Conservation (phyloP, 2,797 vertebrate species). For the Podarcis lilfordi region DNA sequence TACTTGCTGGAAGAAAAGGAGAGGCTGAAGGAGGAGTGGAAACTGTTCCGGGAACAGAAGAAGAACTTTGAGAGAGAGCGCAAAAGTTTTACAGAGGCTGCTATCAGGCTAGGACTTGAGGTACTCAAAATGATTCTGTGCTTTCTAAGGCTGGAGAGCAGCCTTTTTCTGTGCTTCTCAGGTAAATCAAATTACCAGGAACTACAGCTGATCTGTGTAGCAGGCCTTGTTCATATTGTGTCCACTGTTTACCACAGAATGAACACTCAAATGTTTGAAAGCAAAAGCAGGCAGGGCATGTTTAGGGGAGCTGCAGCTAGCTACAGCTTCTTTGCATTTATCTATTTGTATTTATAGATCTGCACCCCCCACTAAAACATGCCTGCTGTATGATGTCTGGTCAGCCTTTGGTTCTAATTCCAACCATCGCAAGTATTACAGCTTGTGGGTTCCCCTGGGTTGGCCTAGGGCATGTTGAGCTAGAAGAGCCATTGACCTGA, state of each 20-base stretch:
- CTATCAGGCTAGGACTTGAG: constrained; percentile 94
- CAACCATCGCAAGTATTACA: not conserved
- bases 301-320: not conserved
- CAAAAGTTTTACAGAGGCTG: constrained; percentile 94
- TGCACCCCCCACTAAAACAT: no score
- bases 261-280: not conserved
- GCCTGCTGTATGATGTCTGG: not conserved
- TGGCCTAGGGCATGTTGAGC: no score
- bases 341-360: not conserved
- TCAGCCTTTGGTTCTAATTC: not conserved
- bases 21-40: constrained; percentile 91
- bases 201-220: not conserved
- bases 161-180: not conserved
- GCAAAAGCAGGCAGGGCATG: not conserved
- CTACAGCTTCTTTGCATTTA: not conserved
- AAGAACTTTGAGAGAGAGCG: constrained; percentile 94
- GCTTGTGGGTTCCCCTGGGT: not conserved
- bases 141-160: not conserved
- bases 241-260: not conserved
- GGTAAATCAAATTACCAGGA: not conserved
- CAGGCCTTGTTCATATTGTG: not conserved
- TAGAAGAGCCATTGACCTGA: no score
- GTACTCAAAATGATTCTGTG: constrained; percentile 71
- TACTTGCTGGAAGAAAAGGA: constrained; percentile 92
- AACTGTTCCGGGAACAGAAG: constrained; percentile 88